Evolutionary conservation across 2,888 invertebrate genomes (phyloP).

Genomic region (Orchesellides sinensis): DNA sequence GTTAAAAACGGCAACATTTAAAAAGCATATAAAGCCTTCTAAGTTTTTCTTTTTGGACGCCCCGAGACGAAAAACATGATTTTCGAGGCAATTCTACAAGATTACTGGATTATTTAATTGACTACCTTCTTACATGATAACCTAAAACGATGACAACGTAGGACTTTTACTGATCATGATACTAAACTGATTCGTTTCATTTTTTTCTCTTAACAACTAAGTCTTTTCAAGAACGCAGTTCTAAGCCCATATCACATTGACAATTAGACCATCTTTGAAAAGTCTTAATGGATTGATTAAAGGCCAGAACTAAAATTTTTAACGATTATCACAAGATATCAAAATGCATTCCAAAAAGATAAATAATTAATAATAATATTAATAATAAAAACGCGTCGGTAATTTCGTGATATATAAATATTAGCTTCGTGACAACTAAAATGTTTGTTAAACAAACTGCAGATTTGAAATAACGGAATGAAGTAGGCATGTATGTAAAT

Average conservation of each 20-base stretch:
- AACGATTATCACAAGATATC: slow-evolving; percentile 44
- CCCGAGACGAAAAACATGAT: neutral
- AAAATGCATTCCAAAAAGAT: slow-evolving; percentile 25
- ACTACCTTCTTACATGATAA: neutral
- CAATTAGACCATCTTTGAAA: slow-evolving; percentile 38
- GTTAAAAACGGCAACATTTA: neutral
- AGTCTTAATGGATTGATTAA: slow-evolving; percentile 43
- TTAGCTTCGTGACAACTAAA: neutral
- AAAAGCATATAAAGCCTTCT: neutral
- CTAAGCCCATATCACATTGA: slow-evolving; percentile 44
- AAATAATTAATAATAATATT: too few species aligned
- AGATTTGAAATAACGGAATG: neutral
- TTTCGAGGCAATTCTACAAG: neutral
- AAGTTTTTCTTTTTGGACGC: neutral
- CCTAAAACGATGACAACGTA: neutral
- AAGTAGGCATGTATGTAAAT: too few species aligned
- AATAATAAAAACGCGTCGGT: too few species aligned
- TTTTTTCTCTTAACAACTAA: slow-evolving; percentile 14
- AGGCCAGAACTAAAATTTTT: slow-evolving; percentile 45
- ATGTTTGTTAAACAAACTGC: neutral
- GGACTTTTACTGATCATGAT: too few species aligned
- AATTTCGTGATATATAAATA: neutral
- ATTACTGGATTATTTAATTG: neutral
- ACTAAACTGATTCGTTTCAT: neutral
- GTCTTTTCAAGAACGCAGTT: slow-evolving; percentile 27